A percentile compares a stretch with the other conserved stretches of the same genome.
Evolutionary conservation across 2,888 invertebrate species (phyloP).

Genomic region (Petrolisthes manimaculis): DNA sequence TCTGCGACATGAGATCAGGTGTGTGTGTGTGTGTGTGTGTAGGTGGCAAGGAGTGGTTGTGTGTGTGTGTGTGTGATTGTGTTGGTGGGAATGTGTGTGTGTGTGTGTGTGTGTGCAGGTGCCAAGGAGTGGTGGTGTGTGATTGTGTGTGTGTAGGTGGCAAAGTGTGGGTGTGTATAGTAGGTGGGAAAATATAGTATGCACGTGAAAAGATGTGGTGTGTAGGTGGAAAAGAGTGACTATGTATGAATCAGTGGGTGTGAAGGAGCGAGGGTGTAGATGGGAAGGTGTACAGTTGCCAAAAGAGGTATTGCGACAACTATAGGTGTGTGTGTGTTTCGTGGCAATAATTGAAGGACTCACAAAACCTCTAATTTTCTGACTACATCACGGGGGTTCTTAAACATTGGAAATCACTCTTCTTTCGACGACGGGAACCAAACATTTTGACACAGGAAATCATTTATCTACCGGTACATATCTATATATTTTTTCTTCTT

Average conservation of each 20-base stretch:
- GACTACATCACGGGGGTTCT: too few relatives aligned
- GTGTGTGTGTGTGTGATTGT: too few relatives aligned
- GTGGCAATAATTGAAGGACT: too few relatives aligned
- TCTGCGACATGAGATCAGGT: slow-evolving; percentile 34
- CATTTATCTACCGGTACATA: too few relatives aligned
- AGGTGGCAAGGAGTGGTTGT: too few relatives aligned
- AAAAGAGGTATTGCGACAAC: too few relatives aligned
- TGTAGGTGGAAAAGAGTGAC: background rate
- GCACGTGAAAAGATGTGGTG: background rate
- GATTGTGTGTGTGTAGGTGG: background rate
- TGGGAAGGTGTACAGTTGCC: background rate
- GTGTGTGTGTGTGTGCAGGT: too few relatives aligned
- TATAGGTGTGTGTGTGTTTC: too few relatives aligned
- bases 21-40: too few relatives aligned
- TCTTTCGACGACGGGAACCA: background rate
- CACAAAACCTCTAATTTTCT: too few relatives aligned
- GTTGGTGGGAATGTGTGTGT: too few relatives aligned
- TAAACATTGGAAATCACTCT: background rate
- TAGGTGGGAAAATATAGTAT: background rate
- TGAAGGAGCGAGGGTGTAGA: background rate
- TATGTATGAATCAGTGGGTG: background rate
- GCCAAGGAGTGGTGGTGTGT: background rate
- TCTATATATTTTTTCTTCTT: background rate
- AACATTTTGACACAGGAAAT: background rate
- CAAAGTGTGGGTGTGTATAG: background rate